These are phyloP conservation scores for Drosophila greeni DNA, from an alignment of 2,888 invertebrate species.

Conservation along the genomic window DNA sequence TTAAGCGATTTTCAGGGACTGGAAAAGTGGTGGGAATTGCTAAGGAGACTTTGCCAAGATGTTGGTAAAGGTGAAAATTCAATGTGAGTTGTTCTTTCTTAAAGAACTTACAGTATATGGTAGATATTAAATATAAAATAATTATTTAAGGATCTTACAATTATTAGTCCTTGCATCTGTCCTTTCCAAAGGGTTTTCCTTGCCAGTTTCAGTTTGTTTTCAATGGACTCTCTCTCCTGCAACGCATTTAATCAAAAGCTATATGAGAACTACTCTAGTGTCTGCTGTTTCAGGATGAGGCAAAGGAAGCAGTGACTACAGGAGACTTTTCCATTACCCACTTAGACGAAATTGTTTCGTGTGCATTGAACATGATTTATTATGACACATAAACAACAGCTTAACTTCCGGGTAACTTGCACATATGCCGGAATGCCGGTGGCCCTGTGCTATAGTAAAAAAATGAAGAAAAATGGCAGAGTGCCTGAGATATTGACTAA, in stretches of 20 bases:
- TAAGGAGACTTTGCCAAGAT: neutral
- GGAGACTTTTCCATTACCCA: constrained; percentile 61
- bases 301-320: constrained; percentile 10
- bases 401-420: constrained; percentile 70
- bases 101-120: no score
- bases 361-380: constrained; percentile 74
- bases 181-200: neutral
- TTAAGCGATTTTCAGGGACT: constrained; percentile 28
- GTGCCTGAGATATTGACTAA: constrained; percentile 70
- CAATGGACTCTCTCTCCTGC: neutral
- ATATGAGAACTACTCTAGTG: constrained; percentile 19
- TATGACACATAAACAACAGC: constrained; percentile 74
- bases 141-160: no score
- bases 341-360: constrained; percentile 69
- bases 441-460: constrained; percentile 25
- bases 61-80: no score
- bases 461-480: constrained; percentile 71
- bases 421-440: constrained; percentile 29
- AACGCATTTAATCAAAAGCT: neutral
- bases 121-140: no score
- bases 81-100: neutral
- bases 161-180: neutral
- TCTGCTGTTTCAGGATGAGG: neutral
- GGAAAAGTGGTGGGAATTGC: neutral
- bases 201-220: neutral